Evolutionary conservation across 2,888 invertebrate genomes (phyloP).

Genomic region (Erebia aethiops): DNA sequence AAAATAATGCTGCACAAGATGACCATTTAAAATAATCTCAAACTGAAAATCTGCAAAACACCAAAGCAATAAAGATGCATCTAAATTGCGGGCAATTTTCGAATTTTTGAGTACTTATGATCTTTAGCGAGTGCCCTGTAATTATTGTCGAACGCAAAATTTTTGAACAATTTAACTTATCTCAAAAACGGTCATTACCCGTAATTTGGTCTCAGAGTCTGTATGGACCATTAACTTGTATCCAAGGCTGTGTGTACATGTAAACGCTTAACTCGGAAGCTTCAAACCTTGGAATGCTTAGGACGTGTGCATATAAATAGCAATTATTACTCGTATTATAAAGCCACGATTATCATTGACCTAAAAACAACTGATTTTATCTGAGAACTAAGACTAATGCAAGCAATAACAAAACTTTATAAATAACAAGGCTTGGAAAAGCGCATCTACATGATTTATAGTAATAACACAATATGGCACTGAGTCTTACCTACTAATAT

Average conservation of each 20-base stretch:
- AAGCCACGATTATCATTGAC: slow-evolving; percentile 21
- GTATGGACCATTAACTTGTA: slow-evolving; percentile 49
- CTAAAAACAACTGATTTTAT: slow-evolving; percentile 14
- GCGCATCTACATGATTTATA: too few species aligned
- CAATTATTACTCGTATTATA: slow-evolving; percentile 5
- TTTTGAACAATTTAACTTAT: slow-evolving; percentile 47
- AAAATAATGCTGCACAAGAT: background rate
- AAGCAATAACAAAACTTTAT: background rate
- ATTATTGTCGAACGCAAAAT: slow-evolving; percentile 33
- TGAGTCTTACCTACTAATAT: too few species aligned
- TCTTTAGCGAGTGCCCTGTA: slow-evolving; percentile 22
- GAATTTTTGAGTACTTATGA: slow-evolving; percentile 15
- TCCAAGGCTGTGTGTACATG: slow-evolving; percentile 44
- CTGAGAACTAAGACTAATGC: background rate
- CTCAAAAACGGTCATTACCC: slow-evolving; percentile 48
- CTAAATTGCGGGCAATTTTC: slow-evolving; percentile 23
- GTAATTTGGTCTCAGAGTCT: slow-evolving; percentile 52
- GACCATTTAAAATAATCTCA: background rate
- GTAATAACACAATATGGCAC: too few species aligned
- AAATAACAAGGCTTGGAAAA: background rate
- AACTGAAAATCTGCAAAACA: background rate
- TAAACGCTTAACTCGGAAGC: slow-evolving; percentile 41
- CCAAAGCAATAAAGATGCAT: slow-evolving; percentile 13
- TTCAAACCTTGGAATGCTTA: slow-evolving; percentile 43
- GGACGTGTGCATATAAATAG: slow-evolving; percentile 23